Evolutionary conservation across 1,140 invertebrate genomes (phyloP).

Genomic region (Drosophila ambigua): DNA sequence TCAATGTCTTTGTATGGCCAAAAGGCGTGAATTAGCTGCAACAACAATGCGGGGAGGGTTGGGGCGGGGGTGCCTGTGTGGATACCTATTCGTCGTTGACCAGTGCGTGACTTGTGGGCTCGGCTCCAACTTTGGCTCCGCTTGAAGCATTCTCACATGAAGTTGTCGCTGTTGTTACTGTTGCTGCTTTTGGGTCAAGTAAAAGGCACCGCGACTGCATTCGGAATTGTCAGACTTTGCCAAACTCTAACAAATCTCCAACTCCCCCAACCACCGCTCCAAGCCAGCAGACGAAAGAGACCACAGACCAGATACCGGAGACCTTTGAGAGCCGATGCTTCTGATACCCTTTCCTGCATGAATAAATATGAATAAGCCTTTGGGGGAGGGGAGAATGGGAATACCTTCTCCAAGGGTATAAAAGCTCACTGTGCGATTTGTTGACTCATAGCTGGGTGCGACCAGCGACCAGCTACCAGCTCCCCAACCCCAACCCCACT

Average conservation of each 20-base stretch:
- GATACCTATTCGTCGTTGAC: slow-evolving; percentile 59
- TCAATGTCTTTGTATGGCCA: slow-evolving; percentile 69
- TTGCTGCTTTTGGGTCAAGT: slow-evolving; percentile 74
- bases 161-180: slow-evolving; percentile 28
- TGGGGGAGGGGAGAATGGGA: too few species aligned
- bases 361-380: too few species aligned
- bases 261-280: slow-evolving; percentile 12
- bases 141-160: slow-evolving; percentile 45
- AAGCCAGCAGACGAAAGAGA: too few species aligned
- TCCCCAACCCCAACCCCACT: neutral
- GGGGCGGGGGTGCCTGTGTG: slow-evolving; percentile 5
- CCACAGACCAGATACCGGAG: too few species aligned
- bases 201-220: slow-evolving; percentile 74
- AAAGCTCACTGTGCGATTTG: slow-evolving; percentile 12
- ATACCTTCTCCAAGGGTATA: too few species aligned
- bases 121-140: slow-evolving; percentile 45
- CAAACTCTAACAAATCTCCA: slow-evolving; percentile 12
- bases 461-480: neutral
- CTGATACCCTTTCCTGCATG: too few species aligned
- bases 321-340: too few species aligned
- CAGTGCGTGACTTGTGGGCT: slow-evolving; percentile 78
- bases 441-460: slow-evolving; percentile 37
- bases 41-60: slow-evolving; percentile 19
- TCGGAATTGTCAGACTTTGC: slow-evolving; percentile 67
- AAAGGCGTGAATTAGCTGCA: slow-evolving; percentile 69